Base-by-base conservation (phyloP, 2,113 vertebrate genomes). In the Catharus bicknelli region DNA sequence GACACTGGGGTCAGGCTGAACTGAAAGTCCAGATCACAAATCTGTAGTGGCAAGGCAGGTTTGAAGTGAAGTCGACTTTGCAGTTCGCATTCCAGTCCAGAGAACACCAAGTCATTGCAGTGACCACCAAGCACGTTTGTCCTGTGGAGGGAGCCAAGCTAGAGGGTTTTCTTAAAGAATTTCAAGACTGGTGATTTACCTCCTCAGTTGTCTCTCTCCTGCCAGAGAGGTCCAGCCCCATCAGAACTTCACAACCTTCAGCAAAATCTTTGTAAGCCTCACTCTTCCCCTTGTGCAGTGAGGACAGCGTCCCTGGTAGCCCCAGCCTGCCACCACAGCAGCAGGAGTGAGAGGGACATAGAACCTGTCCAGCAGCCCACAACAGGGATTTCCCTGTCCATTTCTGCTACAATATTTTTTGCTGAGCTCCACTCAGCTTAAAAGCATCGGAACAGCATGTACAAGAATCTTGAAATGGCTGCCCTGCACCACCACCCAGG, bases 301-400 rank as follows among this genome's bases (percentile, higher is more conserved):
- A 29, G 29, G 19, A 34, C 0, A 0, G 43, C 72, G 61, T 11
- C 47, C 4, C 0, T 27, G 34, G 6, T 13, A 53, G 45, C 16
- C 23, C 6, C 48, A 67, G 47, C 47, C 38, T 1, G 5, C 32
- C 13, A 53, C 19, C 53, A 38, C 25, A 43, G 8, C 23, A 20
- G 2, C 26, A 2, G 0, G 26, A 38, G 5, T 1, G 3, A 26
- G 22, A 59, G 20, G 29, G 38, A 42, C 3, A 1, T 67, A 48
- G 30, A 19, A 54, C 36, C 54, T 15, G 8, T 1, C 1, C 48
- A 70, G 29, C 30, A 79, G 53, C 40, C 42, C 19, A 2, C 12
- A 40, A 7, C 42, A 73, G n/a, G 27, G 15, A 45, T 36, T 76
- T 64, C 62, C 22, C 47, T n/a, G 23, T 13, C 51, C 8, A 2